phyloP scores from a whole-genome alignment of 2,888 invertebrate species.

The Macrosiphum euphorbiae region DNA sequence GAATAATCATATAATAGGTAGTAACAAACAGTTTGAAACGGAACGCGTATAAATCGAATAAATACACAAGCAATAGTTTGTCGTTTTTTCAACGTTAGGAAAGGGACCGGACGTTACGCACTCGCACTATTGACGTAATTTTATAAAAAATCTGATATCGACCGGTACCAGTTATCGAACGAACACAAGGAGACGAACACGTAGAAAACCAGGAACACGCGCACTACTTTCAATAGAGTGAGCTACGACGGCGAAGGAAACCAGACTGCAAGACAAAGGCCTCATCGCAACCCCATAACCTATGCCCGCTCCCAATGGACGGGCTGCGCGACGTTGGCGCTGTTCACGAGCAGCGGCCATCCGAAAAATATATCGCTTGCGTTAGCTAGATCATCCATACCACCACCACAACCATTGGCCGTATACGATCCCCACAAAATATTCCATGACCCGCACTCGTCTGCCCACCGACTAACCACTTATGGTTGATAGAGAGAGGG shows the following conservation, averaged over 20 bases:
- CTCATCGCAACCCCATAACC: not conserved
- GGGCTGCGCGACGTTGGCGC: not conserved
- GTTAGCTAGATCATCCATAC: not conserved
- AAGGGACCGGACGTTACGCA: not conserved
- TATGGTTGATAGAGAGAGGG: not conserved
- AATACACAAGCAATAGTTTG: not conserved
- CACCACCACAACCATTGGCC: not conserved
- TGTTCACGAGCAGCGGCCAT: not conserved
- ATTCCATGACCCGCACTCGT: not conserved
- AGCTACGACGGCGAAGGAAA: not conserved
- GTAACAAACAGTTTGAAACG: not conserved
- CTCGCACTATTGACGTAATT: not conserved
- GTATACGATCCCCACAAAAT: not conserved
- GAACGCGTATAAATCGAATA: not conserved
- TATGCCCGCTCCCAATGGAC: not conserved
- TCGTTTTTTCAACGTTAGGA: not conserved
- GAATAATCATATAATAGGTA: not conserved
- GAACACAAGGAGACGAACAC: not conserved
- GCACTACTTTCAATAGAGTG: not conserved
- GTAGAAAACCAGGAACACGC: not conserved
- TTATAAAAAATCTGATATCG: not conserved
- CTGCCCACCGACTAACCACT: not conserved
- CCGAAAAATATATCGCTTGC: not conserved
- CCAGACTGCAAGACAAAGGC: not conserved
- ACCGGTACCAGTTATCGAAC: not conserved